phyloP scores from a whole-genome alignment of 2,797 vertebrate genomes.

The Taeniopygia guttata region DNA sequence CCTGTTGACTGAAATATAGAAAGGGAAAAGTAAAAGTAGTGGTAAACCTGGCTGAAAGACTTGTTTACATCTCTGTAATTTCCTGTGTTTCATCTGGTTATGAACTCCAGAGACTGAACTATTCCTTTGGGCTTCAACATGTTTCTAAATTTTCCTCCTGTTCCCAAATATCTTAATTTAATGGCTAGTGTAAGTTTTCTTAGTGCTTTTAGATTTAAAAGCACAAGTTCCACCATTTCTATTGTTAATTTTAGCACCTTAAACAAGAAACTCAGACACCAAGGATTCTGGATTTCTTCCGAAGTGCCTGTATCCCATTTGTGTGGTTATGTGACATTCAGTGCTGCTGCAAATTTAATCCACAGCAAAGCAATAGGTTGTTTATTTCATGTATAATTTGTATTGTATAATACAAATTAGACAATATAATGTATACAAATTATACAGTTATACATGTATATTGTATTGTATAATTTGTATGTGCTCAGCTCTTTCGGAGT shows the following conservation, averaged over 20 bases:
- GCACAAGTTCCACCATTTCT: background rate
- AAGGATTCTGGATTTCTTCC: background rate
- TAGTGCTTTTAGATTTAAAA: background rate
- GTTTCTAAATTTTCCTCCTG: conserved; percentile 25
- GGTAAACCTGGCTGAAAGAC: conserved; percentile 49
- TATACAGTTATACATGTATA: too few relatives aligned
- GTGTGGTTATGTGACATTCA: background rate
- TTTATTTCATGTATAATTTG: background rate
- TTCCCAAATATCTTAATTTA: conserved; percentile 1
- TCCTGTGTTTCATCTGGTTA: conserved; percentile 58
- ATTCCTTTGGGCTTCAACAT: conserved; percentile 15
- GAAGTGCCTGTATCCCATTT: background rate
- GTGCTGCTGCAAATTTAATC: background rate
- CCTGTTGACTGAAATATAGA: conserved; percentile 20
- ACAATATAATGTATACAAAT: too few relatives aligned
- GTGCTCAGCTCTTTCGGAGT: background rate
- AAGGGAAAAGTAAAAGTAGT: conserved; percentile 12
- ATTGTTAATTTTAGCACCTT: background rate
- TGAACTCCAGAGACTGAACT: conserved; percentile 10
- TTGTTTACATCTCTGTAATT: conserved; percentile 61
- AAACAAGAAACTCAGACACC: background rate
- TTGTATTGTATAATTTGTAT: background rate
- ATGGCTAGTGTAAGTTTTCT: background rate
- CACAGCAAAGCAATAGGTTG: background rate
- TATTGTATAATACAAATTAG: background rate